Base-by-base conservation (phyloP, 2,113 vertebrate genomes). In the Alexandromys fortis region DNA sequence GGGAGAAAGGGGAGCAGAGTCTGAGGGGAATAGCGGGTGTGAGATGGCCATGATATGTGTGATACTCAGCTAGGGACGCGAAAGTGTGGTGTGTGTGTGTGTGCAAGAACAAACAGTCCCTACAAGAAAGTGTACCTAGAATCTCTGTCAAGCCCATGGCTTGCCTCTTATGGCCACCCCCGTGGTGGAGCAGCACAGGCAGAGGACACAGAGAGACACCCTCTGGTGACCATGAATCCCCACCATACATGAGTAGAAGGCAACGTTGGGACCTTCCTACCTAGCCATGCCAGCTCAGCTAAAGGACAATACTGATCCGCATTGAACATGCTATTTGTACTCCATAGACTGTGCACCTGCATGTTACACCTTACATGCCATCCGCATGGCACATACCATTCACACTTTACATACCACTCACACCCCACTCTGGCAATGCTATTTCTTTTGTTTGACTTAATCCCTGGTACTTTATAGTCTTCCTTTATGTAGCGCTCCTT, bases 41-140 rank as follows among this genome's bases (percentile, higher is more conserved):
- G 33, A 61, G 17, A 2, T 42, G 28, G 24, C 24, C 35, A 33
- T 0, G 1, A 8, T 3, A 49, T 8, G 5, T 24, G 22, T 35
- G 49, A 35, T 30, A 2, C 76, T 17, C 26, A 0, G 10, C 12
- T 11, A n/a, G 45, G 49, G 1, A 11, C 9, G 2, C 4, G 45
- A 30, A 26, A 26, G 17, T n/a, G 5, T 1, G 1, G 3, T 16
- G 35, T 49, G 49, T 14, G 35, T 14, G 35, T 47, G 47, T 49
- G 10, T 1, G 35, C 9, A 11, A 82, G n/a, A 33, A 24, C 52
- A 38, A 52, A 26, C 0, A 1, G 52, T 33, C 52, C 49, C 61
- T 61, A 49, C 38, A 24, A 73, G 47, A 35, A 58, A 49, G 49
- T 1, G 33, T 6, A 7, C 22, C 81, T 17, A 14, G 76, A 22